Conservation (phyloP, 2,113 vertebrate species). For the Corythornis vintsioides region DNA sequence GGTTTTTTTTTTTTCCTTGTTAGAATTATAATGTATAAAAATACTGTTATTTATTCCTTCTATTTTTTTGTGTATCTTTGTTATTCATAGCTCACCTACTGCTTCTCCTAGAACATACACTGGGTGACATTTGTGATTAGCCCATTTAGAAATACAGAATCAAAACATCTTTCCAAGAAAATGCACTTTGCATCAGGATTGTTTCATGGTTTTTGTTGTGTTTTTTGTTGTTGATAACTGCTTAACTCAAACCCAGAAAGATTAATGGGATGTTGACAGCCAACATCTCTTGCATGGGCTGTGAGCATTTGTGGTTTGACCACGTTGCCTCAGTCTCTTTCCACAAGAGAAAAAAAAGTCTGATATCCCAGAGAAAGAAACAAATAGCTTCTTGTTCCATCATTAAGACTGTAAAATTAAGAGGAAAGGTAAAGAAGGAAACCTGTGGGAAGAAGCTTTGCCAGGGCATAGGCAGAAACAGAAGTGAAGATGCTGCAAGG, state of each 20-base stretch:
- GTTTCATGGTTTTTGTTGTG: background rate
- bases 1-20: background rate
- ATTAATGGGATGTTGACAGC: conserved; percentile 7
- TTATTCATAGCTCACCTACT: background rate
- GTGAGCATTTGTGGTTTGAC: background rate
- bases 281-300: background rate
- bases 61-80: background rate
- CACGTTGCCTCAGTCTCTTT: background rate
- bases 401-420: background rate
- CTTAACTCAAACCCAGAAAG: background rate
- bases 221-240: background rate
- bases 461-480: background rate
- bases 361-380: background rate
- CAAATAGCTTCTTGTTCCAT: background rate
- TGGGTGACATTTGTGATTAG: background rate
- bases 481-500: background rate
- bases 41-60: background rate
- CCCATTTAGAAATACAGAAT: background rate
- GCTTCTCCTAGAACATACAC: background rate
- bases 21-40: background rate
- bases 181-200: background rate
- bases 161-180: background rate
- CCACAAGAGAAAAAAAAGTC: too few relatives aligned
- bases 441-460: background rate
- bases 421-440: background rate